Conservation (phyloP, 2,888 invertebrate genomes). For the Acanthosoma haemorrhoidale region DNA sequence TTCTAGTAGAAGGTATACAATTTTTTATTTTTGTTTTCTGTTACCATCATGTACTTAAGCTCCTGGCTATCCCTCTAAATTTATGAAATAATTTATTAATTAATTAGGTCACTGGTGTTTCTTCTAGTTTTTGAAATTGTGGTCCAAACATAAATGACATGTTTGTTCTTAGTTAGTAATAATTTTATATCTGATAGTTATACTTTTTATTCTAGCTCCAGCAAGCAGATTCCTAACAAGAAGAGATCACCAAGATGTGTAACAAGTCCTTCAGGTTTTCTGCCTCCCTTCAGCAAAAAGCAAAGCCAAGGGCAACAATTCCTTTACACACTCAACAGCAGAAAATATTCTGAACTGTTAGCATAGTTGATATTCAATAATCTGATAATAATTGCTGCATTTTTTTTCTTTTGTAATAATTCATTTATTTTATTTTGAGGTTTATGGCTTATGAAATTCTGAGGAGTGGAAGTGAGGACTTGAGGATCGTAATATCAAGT, state of each 20-base stretch:
- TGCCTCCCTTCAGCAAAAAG: constrained; percentile 72
- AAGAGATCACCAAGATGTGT: constrained; percentile 69
- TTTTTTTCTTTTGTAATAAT: not conserved
- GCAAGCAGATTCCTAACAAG: constrained; percentile 61
- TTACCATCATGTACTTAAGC: too few species aligned
- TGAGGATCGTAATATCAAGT: constrained; percentile 73
- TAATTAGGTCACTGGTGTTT: too few species aligned
- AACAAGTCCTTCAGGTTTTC: constrained; percentile 71
- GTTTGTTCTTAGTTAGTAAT: too few species aligned
- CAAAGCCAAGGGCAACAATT: constrained; percentile 78
- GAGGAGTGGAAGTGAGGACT: constrained; percentile 68
- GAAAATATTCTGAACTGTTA: constrained; percentile 65
- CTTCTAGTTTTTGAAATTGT: too few species aligned
- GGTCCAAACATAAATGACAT: too few species aligned
- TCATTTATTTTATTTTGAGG: constrained; percentile 42
- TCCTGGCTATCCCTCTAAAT: too few species aligned
- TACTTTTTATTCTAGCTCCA: constrained; percentile 50
- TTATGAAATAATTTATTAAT: too few species aligned
- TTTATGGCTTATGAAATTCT: constrained; percentile 78
- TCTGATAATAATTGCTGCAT: not conserved
- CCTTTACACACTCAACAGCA: constrained; percentile 65
- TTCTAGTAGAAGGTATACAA: constrained; percentile 60
- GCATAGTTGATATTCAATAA: too few species aligned
- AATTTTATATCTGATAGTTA: not conserved
- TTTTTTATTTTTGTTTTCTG: too few species aligned